Conservation (phyloP, 1,140 invertebrate genomes). For the Tetragnatha versicolor region DNA sequence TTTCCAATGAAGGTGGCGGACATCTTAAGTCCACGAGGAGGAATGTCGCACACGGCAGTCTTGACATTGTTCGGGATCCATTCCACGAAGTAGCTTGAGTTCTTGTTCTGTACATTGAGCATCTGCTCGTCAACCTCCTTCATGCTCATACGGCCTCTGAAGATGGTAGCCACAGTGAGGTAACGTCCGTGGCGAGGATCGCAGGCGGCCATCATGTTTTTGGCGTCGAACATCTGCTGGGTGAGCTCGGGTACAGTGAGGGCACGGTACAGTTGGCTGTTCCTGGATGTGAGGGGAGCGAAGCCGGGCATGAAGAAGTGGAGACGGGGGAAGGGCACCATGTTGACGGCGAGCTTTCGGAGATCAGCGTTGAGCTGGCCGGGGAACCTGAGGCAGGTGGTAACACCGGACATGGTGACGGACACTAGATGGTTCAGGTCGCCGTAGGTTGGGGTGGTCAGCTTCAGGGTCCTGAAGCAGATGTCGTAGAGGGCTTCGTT, state of each 20-base stretch:
- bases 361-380: conserved; percentile 81
- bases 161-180: conserved; percentile 82
- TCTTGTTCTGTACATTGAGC: conserved; percentile 81
- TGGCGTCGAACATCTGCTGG: conserved; percentile 79
- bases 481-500: conserved; percentile 92
- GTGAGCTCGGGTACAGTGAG: conserved; percentile 88
- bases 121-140: conserved; percentile 79
- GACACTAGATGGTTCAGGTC: conserved; percentile 71
- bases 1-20: conserved; percentile 91
- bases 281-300: conserved; percentile 75
- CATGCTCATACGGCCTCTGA: conserved; percentile 95
- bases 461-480: conserved; percentile 88
- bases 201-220: conserved; percentile 80
- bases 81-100: conserved; percentile 74
- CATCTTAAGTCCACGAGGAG: conserved; percentile 89
- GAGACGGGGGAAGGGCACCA: conserved; percentile 91
- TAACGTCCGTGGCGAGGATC: conserved; percentile 77
- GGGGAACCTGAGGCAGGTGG: conserved; percentile 76
- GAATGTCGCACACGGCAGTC: conserved; percentile 75
- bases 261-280: conserved; percentile 78
- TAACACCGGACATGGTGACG: conserved; percentile 78
- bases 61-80: conserved; percentile 68
- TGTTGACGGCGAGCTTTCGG: conserved; percentile 89
- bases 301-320: conserved; percentile 64
- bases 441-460: conserved; percentile 75